A percentile compares a stretch with the other conserved stretches of the same genome.
phyloP scores from a whole-genome alignment of 2,888 invertebrate genomes.

The Linyphia triangularis region DNA sequence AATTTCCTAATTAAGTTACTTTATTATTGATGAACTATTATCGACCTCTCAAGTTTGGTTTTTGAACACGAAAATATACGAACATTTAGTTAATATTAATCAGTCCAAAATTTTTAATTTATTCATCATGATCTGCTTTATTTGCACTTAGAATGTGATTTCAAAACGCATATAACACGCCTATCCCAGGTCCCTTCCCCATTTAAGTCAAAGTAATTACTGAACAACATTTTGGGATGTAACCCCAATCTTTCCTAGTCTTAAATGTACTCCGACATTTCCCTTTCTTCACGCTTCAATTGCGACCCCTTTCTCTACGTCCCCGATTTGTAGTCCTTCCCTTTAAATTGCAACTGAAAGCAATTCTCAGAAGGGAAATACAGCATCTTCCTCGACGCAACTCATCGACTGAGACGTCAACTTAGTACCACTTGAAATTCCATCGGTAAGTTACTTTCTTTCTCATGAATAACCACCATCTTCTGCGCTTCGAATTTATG shows the following conservation, averaged over 20 bases:
- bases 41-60: too few species aligned
- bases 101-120: too few species aligned
- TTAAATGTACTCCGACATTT: background rate
- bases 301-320: background rate
- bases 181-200: background rate
- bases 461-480: constrained; percentile 58
- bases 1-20: too few species aligned
- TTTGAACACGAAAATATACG: too few species aligned
- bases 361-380: background rate
- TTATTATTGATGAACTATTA: too few species aligned
- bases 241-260: background rate
- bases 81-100: too few species aligned
- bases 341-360: constrained; percentile 9
- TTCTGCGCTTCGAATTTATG: constrained; percentile 3
- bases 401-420: background rate
- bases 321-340: background rate
- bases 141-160: too few species aligned
- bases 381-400: too few species aligned
- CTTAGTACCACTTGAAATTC: constrained; percentile 50
- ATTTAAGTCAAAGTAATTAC: background rate
- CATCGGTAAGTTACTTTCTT: constrained; percentile 22
- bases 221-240: background rate
- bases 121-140: too few species aligned
- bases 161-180: too few species aligned
- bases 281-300: background rate